Conservation (phyloP, 2,113 vertebrate species). For the Lonchura striata region DNA sequence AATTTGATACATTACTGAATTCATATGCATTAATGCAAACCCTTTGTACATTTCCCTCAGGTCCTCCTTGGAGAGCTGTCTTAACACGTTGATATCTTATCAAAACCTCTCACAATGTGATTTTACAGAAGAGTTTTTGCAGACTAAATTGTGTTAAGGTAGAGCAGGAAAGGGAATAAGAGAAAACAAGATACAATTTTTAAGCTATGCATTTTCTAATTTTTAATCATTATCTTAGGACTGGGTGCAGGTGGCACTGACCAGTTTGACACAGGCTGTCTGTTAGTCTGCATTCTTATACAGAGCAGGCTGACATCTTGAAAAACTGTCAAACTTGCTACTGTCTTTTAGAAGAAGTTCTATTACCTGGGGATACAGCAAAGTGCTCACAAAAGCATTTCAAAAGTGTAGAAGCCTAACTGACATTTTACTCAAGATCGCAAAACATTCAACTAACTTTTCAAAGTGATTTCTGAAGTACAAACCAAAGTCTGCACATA, state of each 20-base stretch:
- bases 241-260: background rate
- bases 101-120: background rate
- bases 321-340: background rate
- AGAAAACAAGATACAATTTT: background rate
- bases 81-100: constrained; percentile 21
- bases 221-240: background rate
- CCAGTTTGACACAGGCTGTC: background rate
- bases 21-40: constrained; percentile 6
- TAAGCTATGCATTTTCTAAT: background rate
- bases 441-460: background rate
- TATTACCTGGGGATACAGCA: background rate
- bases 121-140: constrained; percentile 1
- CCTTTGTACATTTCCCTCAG: background rate
- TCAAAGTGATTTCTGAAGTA: background rate
- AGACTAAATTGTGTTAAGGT: background rate
- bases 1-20: background rate
- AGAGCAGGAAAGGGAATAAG: background rate
- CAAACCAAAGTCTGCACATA: background rate
- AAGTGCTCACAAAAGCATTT: background rate
- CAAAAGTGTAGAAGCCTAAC: background rate
- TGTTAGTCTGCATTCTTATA: background rate
- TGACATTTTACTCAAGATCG: background rate
- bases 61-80: background rate
- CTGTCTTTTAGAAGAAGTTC: background rate
- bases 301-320: background rate